Conservation (phyloP, 2,797 vertebrate genomes). For the Apogon talboti region DNA sequence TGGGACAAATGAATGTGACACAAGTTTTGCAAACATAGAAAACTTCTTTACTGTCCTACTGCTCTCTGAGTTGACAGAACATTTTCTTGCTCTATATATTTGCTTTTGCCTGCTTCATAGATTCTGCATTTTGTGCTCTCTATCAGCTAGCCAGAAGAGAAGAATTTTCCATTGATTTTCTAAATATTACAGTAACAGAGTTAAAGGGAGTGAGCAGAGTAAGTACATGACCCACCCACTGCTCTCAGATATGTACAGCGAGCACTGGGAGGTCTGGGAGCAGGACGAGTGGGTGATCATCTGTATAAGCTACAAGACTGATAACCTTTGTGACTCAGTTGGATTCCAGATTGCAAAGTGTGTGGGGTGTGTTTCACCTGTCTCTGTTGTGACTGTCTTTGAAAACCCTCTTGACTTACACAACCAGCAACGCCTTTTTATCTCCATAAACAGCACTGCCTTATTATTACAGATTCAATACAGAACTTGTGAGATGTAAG, state of each 20-base stretch:
- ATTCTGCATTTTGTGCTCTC: constrained; percentile 1
- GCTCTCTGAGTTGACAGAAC: background rate
- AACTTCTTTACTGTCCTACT: constrained; percentile 4
- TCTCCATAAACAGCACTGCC: background rate
- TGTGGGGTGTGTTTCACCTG: constrained; percentile 21
- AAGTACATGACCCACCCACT: constrained; percentile 17
- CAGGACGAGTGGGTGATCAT: constrained; percentile 32
- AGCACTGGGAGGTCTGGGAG: constrained; percentile 20
- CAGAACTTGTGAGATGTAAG: too few species aligned
- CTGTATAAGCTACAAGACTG: constrained; percentile 3
- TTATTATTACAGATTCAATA: background rate
- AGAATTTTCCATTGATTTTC: constrained; percentile 32
- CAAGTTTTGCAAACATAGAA: constrained; percentile 10
- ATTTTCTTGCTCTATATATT: background rate
- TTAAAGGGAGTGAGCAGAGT: constrained; percentile 7
- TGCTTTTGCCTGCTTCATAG: too few species aligned
- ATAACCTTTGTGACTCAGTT: constrained; percentile 44
- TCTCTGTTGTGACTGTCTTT: constrained; percentile 30
- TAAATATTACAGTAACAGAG: constrained; percentile 55
- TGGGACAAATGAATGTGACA: background rate
- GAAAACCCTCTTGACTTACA: constrained; percentile 29
- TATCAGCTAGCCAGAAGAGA: constrained; percentile 20
- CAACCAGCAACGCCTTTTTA: constrained; percentile 9
- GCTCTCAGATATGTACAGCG: background rate
- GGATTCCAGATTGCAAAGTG: constrained; percentile 27